Evolutionary conservation across 1,140 invertebrate species (phyloP), one percentile per base, ranked within the genome.

Genomic region (Listronotus bonariensis): DNA sequence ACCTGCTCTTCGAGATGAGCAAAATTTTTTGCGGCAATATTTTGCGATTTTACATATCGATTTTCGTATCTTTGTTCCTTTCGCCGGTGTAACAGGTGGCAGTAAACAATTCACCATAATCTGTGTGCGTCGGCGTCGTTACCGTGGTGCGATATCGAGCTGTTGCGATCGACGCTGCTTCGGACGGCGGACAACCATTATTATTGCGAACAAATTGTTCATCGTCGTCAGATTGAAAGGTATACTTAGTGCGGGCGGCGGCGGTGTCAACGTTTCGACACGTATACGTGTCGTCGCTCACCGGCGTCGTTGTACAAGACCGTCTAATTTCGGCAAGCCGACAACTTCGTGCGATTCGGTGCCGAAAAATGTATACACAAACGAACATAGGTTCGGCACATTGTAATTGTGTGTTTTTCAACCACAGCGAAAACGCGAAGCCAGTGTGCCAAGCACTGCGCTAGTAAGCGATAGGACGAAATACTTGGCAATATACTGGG

Each of bases 361-460:
- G 7, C 38, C 38, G 7, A 40, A 40, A 40, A 40, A 40, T 10
- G 38, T 40, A 40, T 40, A 40, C 38, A 40, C 38, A 40, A 40
- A 40, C 38, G 38, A 40, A 40, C 38, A 40, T 40, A 40, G 38
- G 38, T 40, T 40, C n/a, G 38, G 38, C 2, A 40, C 38, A 40
- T 40, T 40, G 38, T 40, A 40, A 40, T 40, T 40, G 38, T 40
- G 38, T 40, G 38, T 40, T 40, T 40, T 40, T 40, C 38, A 40
- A 40, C 38, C 38, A 40, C 38, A 40, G 38, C 38, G 38, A 40
- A 40, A 40, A 40, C 38, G 38, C 38, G n/a, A 40, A 40, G 38
- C 38, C 38, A 40, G n/a, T 40, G 38, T 40, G 38, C 38, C 20
- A 26, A 26, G 20, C 20, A 26, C 20, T 26, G 20, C 20, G 20